phyloP scores from a whole-genome alignment of 1,140 invertebrate species.

The Papilio aristodemus region DNA sequence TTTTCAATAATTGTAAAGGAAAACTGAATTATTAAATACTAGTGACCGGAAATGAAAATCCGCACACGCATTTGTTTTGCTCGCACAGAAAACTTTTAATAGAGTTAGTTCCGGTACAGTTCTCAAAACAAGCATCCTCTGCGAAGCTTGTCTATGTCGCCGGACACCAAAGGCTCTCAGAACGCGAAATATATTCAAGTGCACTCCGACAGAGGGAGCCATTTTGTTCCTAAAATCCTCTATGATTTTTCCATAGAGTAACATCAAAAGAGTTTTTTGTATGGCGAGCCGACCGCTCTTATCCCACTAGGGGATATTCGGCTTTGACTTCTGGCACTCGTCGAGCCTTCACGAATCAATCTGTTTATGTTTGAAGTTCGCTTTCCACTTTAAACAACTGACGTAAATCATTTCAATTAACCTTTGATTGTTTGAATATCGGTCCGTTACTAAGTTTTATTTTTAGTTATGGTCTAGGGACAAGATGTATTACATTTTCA shows the following conservation, averaged over 20 bases:
- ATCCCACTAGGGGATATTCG: conserved; percentile 24
- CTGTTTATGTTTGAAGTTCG: conserved; percentile 39
- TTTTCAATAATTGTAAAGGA: no score
- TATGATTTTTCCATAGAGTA: conserved; percentile 40
- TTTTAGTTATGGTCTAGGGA: no score
- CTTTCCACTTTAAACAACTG: conserved; percentile 33
- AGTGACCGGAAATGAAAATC: conserved; percentile 7
- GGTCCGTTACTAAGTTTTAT: background rate
- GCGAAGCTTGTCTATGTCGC: conserved; percentile 17
- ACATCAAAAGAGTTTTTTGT: conserved; percentile 38
- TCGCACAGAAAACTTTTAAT: background rate
- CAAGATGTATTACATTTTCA: background rate
- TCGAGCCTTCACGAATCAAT: conserved; percentile 35
- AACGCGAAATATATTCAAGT: conserved; percentile 35
- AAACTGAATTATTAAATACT: background rate
- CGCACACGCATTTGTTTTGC: background rate
- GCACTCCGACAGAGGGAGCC: conserved; percentile 37
- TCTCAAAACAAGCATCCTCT: conserved; percentile 21
- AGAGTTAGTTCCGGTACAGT: conserved; percentile 16
- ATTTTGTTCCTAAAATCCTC: conserved; percentile 40
- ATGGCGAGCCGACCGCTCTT: conserved; percentile 36
- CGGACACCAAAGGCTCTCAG: conserved; percentile 36
- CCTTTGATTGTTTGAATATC: conserved; percentile 1
- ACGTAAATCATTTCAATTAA: conserved; percentile 21
- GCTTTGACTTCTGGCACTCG: conserved; percentile 38